phyloP scores from a whole-genome alignment of 2,888 invertebrate genomes.

The Nemurella pictetii region DNA sequence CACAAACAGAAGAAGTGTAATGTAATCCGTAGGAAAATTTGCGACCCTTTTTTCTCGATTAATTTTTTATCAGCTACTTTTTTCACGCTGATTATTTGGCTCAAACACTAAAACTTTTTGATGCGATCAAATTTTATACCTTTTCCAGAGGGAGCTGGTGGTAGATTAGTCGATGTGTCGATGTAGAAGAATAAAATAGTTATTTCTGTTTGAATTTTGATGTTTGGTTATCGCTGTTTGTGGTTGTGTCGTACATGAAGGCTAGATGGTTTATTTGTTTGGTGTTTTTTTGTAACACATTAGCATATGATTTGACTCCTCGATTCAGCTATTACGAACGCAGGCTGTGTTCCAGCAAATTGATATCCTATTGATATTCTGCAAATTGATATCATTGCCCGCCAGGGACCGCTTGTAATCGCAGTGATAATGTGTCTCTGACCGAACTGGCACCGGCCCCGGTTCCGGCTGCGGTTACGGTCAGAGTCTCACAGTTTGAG shows the following conservation, averaged over 20 bases:
- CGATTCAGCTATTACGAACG: constrained; percentile 1
- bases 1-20: neutral
- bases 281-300: neutral
- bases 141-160: constrained; percentile 53
- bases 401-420: neutral
- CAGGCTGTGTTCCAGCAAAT: constrained; percentile 9
- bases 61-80: constrained; percentile 24
- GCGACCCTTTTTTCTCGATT: constrained; percentile 20
- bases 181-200: constrained; percentile 10
- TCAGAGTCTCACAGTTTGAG: neutral
- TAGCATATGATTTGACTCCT: neutral
- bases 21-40: neutral
- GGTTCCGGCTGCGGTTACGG: neutral
- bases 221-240: constrained; percentile 26
- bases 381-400: neutral
- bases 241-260: constrained; percentile 15
- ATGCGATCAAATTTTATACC: constrained; percentile 56
- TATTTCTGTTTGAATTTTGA: constrained; percentile 22
- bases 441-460: neutral
- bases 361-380: neutral
- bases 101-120: constrained; percentile 29
- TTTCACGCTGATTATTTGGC: constrained; percentile 22
- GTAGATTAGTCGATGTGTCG: constrained; percentile 26
- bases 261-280: constrained; percentile 7
- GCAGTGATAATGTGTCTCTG: neutral